Evolutionary conservation across 2,888 invertebrate genomes (phyloP), one percentile per base, ranked within the genome.

Genomic region (Muschampia plurimacula): DNA sequence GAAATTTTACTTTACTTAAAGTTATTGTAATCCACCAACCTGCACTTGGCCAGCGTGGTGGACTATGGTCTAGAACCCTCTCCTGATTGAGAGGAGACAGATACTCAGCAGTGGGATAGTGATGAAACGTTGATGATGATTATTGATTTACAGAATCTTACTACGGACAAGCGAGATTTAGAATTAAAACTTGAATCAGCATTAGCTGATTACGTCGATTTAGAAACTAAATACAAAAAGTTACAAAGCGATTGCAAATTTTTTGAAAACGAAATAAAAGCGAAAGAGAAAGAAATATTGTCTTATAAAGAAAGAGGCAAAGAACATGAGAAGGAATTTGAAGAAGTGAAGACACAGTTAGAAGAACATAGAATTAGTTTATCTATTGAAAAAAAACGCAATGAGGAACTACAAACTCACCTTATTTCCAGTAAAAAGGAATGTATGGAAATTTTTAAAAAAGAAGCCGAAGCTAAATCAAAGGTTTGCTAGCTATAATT

Each of bases 181-280:
- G 96, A 96, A 82, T 81, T 91, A 2, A 95, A 96, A 85, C 84
- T 95, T 52, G 85, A 95, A 82, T 91, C 95, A 72, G 87, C 95
- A 0, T 82, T 95, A 74, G 89, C 94, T 70, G 95, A 95, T 77
- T 95, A 94, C 76, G 90, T 95, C 39, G 92, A 95, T 59, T 88
- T 95, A 77, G 94, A 95, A 75, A 87, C 90, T 52, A 88, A 88
- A 77, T 83, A 89, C 67, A 92, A 91, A 77, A 87, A 88, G 59
- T 69, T 91, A 59, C 78, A 82, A 72, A 76, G 70, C 1, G 89
- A 89, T 76, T 76, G 83, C 36, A 81, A 76, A 13, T 55, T 74
- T 41, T 74, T 87, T 60, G 86, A 89, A 79, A 85, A 80, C 44
- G 88, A 92, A 28, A 70, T 89, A 1, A 91, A 88, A 83, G 80